These are phyloP conservation scores for Odontesthes bonariensis DNA, from an alignment of 2,113 vertebrate species.

Conservation along the genomic window DNA sequence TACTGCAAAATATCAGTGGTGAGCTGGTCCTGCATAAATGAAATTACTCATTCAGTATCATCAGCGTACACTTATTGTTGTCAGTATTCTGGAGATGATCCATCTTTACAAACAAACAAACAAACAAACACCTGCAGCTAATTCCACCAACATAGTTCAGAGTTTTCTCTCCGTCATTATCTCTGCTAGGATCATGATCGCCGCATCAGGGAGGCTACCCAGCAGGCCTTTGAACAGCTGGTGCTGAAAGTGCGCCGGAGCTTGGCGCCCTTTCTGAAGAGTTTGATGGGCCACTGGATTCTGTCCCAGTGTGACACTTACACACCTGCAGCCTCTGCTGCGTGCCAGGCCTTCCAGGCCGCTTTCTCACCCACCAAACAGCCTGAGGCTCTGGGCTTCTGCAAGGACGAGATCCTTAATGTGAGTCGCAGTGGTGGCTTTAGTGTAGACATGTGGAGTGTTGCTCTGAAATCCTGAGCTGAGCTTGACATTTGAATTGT, in stretches of 20 bases:
- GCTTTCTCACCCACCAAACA: conserved; percentile 94
- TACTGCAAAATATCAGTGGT: conserved; percentile 97
- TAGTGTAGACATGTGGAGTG: not conserved
- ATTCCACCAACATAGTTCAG: not conserved
- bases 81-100: not conserved
- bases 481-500: not conserved
- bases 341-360: conserved; percentile 91
- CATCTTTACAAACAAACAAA: no score
- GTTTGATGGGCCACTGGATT: conserved; percentile 98
- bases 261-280: conserved; percentile 95
- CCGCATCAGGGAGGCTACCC: conserved; percentile 94
- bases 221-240: conserved; percentile 95
- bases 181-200: conserved; percentile 91
- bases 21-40: conserved; percentile 52
- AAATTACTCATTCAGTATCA: not conserved
- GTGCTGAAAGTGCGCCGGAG: conserved; percentile 95
- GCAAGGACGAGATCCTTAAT: conserved; percentile 93
- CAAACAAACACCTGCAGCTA: not conserved
- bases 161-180: conserved; percentile 6
- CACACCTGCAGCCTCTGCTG: conserved; percentile 92
- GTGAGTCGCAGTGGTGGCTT: conserved; percentile 81
- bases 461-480: not conserved
- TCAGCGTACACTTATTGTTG: not conserved
- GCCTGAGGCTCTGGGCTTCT: conserved; percentile 93
- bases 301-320: conserved; percentile 95